Percentiles rank a stretch among this genome's conserved stretches.
phyloP scores from a whole-genome alignment of 2,888 invertebrate species.

The Tuberolachnus salignus region DNA sequence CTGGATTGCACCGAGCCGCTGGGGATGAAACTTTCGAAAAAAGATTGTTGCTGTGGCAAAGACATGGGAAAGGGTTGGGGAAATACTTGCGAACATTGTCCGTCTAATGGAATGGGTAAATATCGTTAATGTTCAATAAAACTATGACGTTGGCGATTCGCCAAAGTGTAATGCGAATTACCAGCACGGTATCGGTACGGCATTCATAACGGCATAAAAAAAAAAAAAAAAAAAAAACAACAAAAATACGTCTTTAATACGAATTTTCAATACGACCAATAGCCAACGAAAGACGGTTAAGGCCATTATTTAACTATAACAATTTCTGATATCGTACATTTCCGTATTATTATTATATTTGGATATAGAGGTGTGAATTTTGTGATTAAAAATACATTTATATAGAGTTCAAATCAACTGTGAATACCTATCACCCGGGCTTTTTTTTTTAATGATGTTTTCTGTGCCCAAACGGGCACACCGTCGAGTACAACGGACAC shows the following conservation, averaged over 20 bases:
- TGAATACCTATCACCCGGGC: too few relatives aligned
- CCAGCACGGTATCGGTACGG: too few relatives aligned
- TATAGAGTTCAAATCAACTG: not conserved
- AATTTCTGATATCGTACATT: not conserved
- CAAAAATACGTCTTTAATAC: too few relatives aligned
- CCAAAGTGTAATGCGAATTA: too few relatives aligned
- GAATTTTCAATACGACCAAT: not conserved
- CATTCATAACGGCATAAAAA: not conserved
- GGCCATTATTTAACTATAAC: not conserved
- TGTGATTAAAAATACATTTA: not conserved
- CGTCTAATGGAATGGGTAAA: slow-evolving; percentile 62
- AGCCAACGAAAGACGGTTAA: not conserved
- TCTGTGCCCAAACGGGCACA: too few relatives aligned
- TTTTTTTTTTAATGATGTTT: too few relatives aligned
- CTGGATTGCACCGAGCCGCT: slow-evolving; percentile 76
- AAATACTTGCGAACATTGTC: slow-evolving; percentile 78
- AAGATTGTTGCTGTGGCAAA: slow-evolving; percentile 85
- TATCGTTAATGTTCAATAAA: slow-evolving; percentile 12
- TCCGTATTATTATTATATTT: not conserved
- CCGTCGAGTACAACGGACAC: too few relatives aligned
- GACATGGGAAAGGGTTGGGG: slow-evolving; percentile 89
- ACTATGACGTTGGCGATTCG: slow-evolving; percentile 21
- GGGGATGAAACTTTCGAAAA: slow-evolving; percentile 74
- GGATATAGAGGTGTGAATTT: too few relatives aligned
- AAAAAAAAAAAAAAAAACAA: too few relatives aligned